Percentiles rank a stretch among this genome's conserved stretches.
Conservation (phyloP, 23 tunicate species). For the Halocynthia aurantium region DNA sequence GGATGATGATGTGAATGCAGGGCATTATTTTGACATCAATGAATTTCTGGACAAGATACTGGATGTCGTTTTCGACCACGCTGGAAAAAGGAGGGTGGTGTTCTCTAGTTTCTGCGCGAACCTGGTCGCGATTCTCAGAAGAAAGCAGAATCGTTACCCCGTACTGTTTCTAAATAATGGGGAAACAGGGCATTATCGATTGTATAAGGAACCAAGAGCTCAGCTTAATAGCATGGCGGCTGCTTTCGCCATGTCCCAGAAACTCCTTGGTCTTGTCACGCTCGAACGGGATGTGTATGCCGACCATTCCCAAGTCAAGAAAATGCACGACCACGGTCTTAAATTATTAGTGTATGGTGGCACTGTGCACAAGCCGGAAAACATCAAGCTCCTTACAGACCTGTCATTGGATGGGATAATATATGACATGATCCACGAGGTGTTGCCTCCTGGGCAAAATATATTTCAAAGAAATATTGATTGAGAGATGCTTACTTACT, state of each 20-base stretch:
- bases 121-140: constrained; percentile 62
- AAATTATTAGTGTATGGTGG: constrained; percentile 5
- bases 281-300: neutral
- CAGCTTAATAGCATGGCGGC: constrained; percentile 66
- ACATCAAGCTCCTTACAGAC: neutral
- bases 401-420: constrained; percentile 14
- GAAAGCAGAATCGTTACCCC: constrained; percentile 77
- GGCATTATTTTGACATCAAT: constrained; percentile 64
- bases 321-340: neutral
- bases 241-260: constrained; percentile 23
- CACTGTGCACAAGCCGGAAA: neutral
- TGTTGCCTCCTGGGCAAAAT: neutral
- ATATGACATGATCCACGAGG: constrained; percentile 14
- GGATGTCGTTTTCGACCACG: constrained; percentile 34
- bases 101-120: constrained; percentile 72
- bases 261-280: neutral
- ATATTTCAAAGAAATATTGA: neutral
- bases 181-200: constrained; percentile 36
- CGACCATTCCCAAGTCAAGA: neutral
- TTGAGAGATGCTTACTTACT: too few relatives aligned
- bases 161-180: constrained; percentile 76
- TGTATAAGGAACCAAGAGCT: constrained; percentile 57
- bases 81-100: constrained; percentile 19
- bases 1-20: constrained; percentile 39
- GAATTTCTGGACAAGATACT: constrained; percentile 61